Conservation (phyloP, 2,113 vertebrate genomes). For the Lepisosteus osseus region DNA sequence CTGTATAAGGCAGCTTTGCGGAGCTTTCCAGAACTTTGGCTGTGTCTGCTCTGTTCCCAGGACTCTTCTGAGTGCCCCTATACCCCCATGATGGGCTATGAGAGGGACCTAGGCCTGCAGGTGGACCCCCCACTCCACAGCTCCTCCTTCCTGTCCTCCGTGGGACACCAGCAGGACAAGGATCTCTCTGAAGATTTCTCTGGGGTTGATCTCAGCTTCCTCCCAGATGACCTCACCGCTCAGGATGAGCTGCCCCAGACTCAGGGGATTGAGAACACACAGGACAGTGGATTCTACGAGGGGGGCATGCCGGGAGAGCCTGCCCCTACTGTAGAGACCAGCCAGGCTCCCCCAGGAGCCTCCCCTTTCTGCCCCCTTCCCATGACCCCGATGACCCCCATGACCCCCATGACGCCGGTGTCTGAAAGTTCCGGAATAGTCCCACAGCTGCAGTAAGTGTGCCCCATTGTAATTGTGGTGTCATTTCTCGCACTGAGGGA, state of each 20-base stretch:
- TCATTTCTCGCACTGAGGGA: too few species aligned
- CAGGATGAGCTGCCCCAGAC: conserved; percentile 41
- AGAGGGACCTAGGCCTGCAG: conserved; percentile 50
- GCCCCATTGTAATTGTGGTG: too few species aligned
- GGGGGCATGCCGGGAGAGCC: conserved; percentile 33
- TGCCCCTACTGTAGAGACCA: conserved; percentile 3
- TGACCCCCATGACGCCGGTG: conserved; percentile 76
- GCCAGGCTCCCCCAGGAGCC: conserved; percentile 32
- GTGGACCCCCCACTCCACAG: conserved; percentile 36
- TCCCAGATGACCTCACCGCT: conserved; percentile 78
- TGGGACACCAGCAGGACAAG: conserved; percentile 37
- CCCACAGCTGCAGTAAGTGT: conserved; percentile 87
- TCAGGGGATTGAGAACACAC: conserved; percentile 33
- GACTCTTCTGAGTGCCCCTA: conserved; percentile 56
- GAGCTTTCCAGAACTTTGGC: neutral
- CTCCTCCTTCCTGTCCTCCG: conserved; percentile 39
- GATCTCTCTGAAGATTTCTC: conserved; percentile 56
- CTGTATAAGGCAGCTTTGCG: too few species aligned
- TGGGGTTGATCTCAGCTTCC: conserved; percentile 79
- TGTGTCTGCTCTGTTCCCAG: conserved; percentile 20
- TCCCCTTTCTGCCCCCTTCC: conserved; percentile 45
- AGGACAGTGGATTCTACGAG: conserved; percentile 40
- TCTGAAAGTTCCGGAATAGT: conserved; percentile 85
- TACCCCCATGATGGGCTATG: conserved; percentile 48
- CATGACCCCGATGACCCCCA: conserved; percentile 78